Percentiles rank a stretch among this genome's conserved stretches.
phyloP scores from a whole-genome alignment of 2,888 invertebrate species.

The Drosophila kuntzei region DNA sequence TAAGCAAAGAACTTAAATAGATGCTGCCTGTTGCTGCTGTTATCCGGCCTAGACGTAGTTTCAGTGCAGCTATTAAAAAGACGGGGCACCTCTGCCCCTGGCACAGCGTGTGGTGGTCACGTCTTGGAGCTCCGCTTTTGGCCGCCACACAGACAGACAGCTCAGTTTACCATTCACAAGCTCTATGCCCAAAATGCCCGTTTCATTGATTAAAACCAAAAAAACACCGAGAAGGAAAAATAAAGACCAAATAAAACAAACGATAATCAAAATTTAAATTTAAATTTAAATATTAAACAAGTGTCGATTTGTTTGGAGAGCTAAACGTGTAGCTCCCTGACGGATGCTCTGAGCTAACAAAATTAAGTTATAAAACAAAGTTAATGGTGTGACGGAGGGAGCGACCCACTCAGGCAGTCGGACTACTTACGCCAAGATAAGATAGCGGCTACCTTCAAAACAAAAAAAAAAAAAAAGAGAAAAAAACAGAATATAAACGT shows the following conservation, averaged over 20 bases:
- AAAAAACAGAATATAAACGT: neutral
- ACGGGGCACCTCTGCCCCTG: slow-evolving; percentile 9
- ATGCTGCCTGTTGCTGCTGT: slow-evolving; percentile 41
- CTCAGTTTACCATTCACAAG: slow-evolving; percentile 13
- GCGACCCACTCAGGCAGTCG: slow-evolving; percentile 40
- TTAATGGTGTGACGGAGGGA: slow-evolving; percentile 65
- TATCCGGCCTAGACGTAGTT: slow-evolving; percentile 46
- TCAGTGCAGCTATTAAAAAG: slow-evolving; percentile 18
- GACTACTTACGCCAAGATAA: slow-evolving; percentile 63
- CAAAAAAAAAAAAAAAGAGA: neutral
- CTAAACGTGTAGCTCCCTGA: slow-evolving; percentile 7
- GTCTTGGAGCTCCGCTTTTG: slow-evolving; percentile 37
- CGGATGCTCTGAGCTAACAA: slow-evolving; percentile 14
- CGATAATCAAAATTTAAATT: slow-evolving; percentile 54
- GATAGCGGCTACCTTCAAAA: slow-evolving; percentile 67
- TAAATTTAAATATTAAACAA: slow-evolving; percentile 73
- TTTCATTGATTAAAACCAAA: slow-evolving; percentile 74
- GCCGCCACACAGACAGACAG: slow-evolving; percentile 59
- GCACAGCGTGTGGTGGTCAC: slow-evolving; percentile 66
- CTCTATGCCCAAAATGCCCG: slow-evolving; percentile 16
- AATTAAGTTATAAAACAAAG: slow-evolving; percentile 78
- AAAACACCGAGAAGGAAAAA: slow-evolving; percentile 25
- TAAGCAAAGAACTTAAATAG: slow-evolving; percentile 75
- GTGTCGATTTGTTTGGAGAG: slow-evolving; percentile 64
- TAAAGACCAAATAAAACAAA: slow-evolving; percentile 26